Evolutionary conservation across 2,888 invertebrate genomes (phyloP).

Genomic region (Tethea ocularis): DNA sequence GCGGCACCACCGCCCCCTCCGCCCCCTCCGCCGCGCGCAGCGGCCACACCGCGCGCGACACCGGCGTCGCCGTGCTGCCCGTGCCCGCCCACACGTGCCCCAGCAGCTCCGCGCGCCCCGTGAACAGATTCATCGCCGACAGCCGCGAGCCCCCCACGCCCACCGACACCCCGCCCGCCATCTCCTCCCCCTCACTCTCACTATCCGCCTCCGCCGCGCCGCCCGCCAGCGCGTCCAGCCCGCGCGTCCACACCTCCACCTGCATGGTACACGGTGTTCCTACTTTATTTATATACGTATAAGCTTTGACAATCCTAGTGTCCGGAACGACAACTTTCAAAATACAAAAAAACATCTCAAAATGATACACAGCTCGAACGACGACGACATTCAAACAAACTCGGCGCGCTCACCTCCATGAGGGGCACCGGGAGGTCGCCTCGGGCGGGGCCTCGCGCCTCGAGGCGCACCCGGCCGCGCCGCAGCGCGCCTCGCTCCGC

Average conservation of each 20-base stretch:
- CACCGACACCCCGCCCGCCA: conserved; percentile 51
- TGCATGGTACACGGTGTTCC: conserved; percentile 21
- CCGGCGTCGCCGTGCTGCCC: conserved; percentile 55
- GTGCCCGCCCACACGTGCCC: conserved; percentile 70
- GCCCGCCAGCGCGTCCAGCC: conserved; percentile 43
- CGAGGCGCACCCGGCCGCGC: conserved; percentile 52
- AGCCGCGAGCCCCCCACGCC: neutral
- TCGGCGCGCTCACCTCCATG: too few species aligned
- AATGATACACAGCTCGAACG: too few species aligned
- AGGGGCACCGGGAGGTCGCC: neutral
- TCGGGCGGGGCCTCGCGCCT: conserved; percentile 17
- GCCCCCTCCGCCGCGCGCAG: conserved; percentile 22
- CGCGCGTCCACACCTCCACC: conserved; percentile 46
- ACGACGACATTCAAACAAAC: too few species aligned
- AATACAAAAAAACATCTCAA: too few species aligned
- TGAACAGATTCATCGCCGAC: neutral
- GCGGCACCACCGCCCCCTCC: conserved; percentile 25
- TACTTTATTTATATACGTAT: too few species aligned
- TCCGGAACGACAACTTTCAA: too few species aligned
- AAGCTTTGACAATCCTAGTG: too few species aligned
- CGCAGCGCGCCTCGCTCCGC: conserved; percentile 58
- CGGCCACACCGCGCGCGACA: conserved; percentile 49
- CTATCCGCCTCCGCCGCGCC: conserved; percentile 28
- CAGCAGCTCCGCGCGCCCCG: conserved; percentile 59
- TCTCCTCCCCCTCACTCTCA: conserved; percentile 52